Evolutionary conservation across 2,888 invertebrate species (phyloP), one percentile per base, ranked within the genome.

Genomic region (Incurvaria masculella): DNA sequence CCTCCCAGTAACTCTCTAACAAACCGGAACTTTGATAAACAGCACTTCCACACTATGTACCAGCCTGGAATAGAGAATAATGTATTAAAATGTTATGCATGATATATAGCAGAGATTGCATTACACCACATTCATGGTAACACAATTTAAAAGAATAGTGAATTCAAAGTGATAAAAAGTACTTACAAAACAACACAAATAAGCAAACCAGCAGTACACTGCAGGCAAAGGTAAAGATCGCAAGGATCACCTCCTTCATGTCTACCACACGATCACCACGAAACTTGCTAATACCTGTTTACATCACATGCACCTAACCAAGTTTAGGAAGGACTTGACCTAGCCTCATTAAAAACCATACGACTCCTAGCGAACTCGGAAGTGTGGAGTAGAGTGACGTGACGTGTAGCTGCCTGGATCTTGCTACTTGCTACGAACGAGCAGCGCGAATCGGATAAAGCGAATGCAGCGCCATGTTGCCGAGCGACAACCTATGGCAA

Each of bases 21-120:
- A 63, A 95, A 90, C 56, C 88, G 85, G 69, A 94, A 95, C 62
- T 90, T 85, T 17, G 91, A 91, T 48, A 95, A 74, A 69, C 94
- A 92, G 56, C 92, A 84, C 72, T 89, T 92, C 94, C 94, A 95
- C 56, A 94, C 91, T 51, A 92, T 81, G 69, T 88, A 93, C 94
- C 94, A 94, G 62, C 92, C 94, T 94, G 72, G 2, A 84, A 85
- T 64, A 72, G 69, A 66, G 63, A 61, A 64, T n/a, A n/a, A n/a
- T n/a, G n/a, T n/a, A n/a, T n/a, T n/a, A n/a, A n/a, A n/a, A n/a
- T n/a, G n/a, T n/a, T n/a, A n/a, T n/a, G n/a, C n/a, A n/a, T n/a
- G n/a, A n/a, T n/a, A n/a, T n/a, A n/a, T n/a, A n/a, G n/a, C n/a
- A n/a, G n/a, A n/a, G n/a, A n/a, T n/a, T n/a, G n/a, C n/a, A n/a